Evolutionary conservation across 2,888 invertebrate species (phyloP).

Genomic region (Lochmaea crataegi): DNA sequence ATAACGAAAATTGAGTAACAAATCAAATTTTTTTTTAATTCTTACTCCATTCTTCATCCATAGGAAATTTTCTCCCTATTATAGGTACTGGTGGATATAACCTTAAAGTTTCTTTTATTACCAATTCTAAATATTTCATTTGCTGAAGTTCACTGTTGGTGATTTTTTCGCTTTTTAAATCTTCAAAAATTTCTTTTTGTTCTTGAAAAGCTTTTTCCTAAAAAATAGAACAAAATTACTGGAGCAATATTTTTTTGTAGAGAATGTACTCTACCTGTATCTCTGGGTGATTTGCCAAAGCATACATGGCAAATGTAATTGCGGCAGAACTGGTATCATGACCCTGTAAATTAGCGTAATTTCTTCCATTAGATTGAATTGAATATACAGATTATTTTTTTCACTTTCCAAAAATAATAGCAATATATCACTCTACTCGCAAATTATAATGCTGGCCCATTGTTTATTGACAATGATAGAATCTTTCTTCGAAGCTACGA

Average conservation of each 20-base stretch:
- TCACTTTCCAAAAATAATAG: neutral
- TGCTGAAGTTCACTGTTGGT: slow-evolving; percentile 63
- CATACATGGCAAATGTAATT: slow-evolving; percentile 50
- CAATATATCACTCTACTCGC: too few relatives aligned
- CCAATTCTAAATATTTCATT: slow-evolving; percentile 69
- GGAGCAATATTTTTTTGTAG: too few relatives aligned
- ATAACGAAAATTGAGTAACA: too few relatives aligned
- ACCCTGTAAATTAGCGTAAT: slow-evolving; percentile 37
- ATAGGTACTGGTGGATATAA: slow-evolving; percentile 35
- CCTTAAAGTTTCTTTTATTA: slow-evolving; percentile 69
- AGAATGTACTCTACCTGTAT: slow-evolving; percentile 56
- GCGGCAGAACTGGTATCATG: slow-evolving; percentile 28
- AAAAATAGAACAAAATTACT: slow-evolving; percentile 20
- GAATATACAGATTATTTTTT: too few relatives aligned
- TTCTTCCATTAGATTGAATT: too few relatives aligned
- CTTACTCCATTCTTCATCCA: slow-evolving; percentile 31
- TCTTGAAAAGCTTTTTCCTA: slow-evolving; percentile 60
- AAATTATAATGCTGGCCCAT: too few relatives aligned
- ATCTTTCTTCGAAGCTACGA: too few relatives aligned
- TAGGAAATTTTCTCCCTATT: slow-evolving; percentile 10
- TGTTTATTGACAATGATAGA: too few relatives aligned
- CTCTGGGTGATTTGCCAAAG: slow-evolving; percentile 62
- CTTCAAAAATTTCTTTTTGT: slow-evolving; percentile 56
- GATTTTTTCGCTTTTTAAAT: slow-evolving; percentile 45
- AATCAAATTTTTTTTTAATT: too few relatives aligned